Percentiles rank a stretch among this genome's conserved stretches.
phyloP scores from a whole-genome alignment of 1,140 invertebrate species.

The Lepidostoma basale region DNA sequence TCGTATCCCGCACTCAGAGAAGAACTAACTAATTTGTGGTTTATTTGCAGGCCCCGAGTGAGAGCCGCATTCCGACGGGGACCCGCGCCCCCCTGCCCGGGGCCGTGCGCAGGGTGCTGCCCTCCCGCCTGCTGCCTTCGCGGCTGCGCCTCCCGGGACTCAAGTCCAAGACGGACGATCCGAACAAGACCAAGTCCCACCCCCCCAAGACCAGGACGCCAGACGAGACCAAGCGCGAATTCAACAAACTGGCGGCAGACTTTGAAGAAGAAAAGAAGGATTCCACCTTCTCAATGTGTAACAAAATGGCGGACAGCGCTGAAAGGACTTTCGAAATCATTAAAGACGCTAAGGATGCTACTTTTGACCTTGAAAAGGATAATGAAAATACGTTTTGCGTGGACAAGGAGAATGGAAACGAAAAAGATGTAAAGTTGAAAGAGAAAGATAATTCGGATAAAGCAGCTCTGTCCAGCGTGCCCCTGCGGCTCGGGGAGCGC shows the following conservation, averaged over 20 bases:
- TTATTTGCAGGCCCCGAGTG: slow-evolving; percentile 51
- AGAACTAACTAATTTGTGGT: too few species aligned
- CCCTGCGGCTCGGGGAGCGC: slow-evolving; percentile 57
- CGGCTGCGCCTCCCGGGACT: slow-evolving; percentile 32
- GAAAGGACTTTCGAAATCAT: slow-evolving; percentile 35
- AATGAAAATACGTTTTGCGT: slow-evolving; percentile 10
- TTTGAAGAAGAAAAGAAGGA: not conserved
- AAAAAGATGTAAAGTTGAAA: slow-evolving; percentile 21
- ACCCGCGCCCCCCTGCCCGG: slow-evolving; percentile 38
- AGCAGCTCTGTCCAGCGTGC: slow-evolving; percentile 7
- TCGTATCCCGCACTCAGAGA: too few species aligned
- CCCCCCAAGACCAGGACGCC: not conserved
- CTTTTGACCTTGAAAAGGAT: slow-evolving; percentile 8
- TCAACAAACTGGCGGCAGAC: not conserved
- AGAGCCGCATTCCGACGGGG: slow-evolving; percentile 51
- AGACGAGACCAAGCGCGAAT: not conserved
- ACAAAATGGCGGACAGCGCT: slow-evolving; percentile 21
- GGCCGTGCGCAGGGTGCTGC: slow-evolving; percentile 38
- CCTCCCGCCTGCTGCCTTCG: slow-evolving; percentile 16
- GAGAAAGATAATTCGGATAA: slow-evolving; percentile 1
- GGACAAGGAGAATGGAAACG: slow-evolving; percentile 10
- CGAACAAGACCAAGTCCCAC: not conserved
- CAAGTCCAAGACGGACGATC: slow-evolving; percentile 1
- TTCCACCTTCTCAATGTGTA: slow-evolving; percentile 27
- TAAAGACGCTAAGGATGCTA: slow-evolving; percentile 20